These are phyloP conservation scores for Perca flavescens DNA, from an alignment of 2,113 vertebrate species.

Conservation along the genomic window DNA sequence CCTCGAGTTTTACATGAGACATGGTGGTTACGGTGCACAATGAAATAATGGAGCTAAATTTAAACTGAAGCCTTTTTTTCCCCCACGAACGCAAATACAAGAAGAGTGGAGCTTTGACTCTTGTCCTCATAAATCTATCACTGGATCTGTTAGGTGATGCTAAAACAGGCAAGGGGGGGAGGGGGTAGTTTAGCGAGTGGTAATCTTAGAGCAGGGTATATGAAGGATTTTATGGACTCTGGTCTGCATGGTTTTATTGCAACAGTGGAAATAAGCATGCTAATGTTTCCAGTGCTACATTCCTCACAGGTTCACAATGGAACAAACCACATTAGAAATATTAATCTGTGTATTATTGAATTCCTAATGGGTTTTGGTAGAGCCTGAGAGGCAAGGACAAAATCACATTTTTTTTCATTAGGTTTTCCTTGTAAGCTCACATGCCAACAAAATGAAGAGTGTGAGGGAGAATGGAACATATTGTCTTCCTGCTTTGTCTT, in stretches of 20 bases:
- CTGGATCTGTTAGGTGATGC: constrained; percentile 55
- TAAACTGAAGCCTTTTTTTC: constrained; percentile 22
- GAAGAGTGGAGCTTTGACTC: constrained; percentile 61
- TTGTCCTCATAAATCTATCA: constrained; percentile 70
- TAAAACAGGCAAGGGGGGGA: constrained; percentile 40
- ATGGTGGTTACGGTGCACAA: constrained; percentile 35
- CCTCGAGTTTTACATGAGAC: constrained; percentile 61
- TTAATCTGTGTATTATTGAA: constrained; percentile 69
- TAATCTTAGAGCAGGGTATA: constrained; percentile 38
- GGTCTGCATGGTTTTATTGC: constrained; percentile 63
- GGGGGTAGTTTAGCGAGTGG: constrained; percentile 27
- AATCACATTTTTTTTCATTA: constrained; percentile 51
- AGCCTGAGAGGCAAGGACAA: constrained; percentile 35
- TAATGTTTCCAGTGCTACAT: constrained; percentile 60
- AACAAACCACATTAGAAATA: constrained; percentile 60
- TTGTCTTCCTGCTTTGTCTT: constrained; percentile 41
- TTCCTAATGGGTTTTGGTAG: constrained; percentile 47
- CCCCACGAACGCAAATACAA: constrained; percentile 16
- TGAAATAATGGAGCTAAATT: constrained; percentile 56
- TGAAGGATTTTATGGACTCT: constrained; percentile 60
- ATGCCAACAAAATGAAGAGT: constrained; percentile 49
- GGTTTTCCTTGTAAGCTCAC: constrained; percentile 28
- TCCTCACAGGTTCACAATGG: constrained; percentile 41
- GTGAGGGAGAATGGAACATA: constrained; percentile 47
- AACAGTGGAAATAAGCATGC: constrained; percentile 58